phyloP scores from a whole-genome alignment of 2,113 vertebrate genomes.

The Pan paniscus region DNA sequence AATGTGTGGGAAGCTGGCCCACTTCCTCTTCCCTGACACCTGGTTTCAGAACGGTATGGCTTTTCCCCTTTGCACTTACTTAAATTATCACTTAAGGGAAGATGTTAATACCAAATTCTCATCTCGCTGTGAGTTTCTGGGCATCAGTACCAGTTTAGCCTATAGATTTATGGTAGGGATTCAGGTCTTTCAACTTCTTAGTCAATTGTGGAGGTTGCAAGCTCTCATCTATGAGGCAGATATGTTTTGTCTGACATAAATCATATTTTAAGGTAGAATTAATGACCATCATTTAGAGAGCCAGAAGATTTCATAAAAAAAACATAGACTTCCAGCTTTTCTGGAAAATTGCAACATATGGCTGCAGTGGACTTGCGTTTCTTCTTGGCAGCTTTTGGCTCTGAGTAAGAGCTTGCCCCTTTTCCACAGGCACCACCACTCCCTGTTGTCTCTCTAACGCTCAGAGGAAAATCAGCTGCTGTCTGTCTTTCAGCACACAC shows the following conservation, averaged over 20 bases:
- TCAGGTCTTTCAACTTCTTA: no score
- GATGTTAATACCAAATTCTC: neutral
- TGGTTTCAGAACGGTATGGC: fast-evolving
- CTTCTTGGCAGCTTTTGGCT: neutral
- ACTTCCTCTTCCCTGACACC: fast-evolving
- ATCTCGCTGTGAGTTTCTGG: neutral
- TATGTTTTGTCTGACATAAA: neutral
- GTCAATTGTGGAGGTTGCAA: neutral
- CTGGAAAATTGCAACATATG: neutral
- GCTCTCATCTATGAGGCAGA: neutral
- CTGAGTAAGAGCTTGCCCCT: neutral
- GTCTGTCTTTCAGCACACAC: fast-evolving
- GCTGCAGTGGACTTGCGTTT: neutral
- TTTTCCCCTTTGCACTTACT: neutral
- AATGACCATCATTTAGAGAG: neutral
- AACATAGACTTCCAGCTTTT: neutral
- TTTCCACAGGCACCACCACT: neutral
- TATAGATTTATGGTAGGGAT: neutral
- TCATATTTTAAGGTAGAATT: neutral
- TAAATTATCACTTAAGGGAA: fast-evolving
- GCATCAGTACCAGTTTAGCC: neutral
- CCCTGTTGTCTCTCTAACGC: no score
- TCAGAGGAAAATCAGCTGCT: no score
- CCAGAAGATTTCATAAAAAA: neutral
- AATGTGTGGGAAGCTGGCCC: fast-evolving